Evolutionary conservation across 2,888 invertebrate genomes (phyloP), one percentile per base, ranked within the genome.

Genomic region (Drosophila mimetica): DNA sequence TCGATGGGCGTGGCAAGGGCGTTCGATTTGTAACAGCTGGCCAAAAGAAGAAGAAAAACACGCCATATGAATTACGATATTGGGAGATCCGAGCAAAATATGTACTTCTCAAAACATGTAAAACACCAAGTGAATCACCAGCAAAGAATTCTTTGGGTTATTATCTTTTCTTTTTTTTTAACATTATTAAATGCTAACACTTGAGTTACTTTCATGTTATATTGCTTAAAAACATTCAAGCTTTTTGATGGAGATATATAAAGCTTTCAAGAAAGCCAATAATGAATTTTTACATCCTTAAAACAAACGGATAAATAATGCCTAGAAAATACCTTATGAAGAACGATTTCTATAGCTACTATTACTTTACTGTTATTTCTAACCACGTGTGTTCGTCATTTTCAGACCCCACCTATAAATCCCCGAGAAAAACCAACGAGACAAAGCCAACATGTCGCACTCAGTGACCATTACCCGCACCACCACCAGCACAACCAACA

Each of bases 381-480:
- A 16, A 11, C 25, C 25, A 25, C 2, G 0, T 22, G 2, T n/a
- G n/a, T 6, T 46, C 18, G 3, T 18, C 4, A 13, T 8, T 55
- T 55, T 13, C 25, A 59, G 59, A 55, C 36, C 48, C 59, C 42
- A 55, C 42, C 59, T 46, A 8, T 60, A 30, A 37, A 11, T 28
- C 32, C 58, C 51, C 58, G 64, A 59, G 63, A 53, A 58, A 28
- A 36, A 50, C 63, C 48, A 54, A 57, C 52, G 37, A 54, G 74
- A 16, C 32, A 53, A 59, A 69, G 59, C 28, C 76, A 94, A 92
- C 84, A 97, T 97, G 97, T 97, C 97, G 75, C 97, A 97, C 92
- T 93, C 96, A 34, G 96, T 97, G 79, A 97, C 97, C 47, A 96
- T 97, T 66, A 97, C 97, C 28, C 93, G 96, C 88, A 96, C 96